Percentiles rank a stretch among this genome's conserved stretches.
Conservation (phyloP, 2,113 vertebrate genomes). For the Epinephelus moara region DNA sequence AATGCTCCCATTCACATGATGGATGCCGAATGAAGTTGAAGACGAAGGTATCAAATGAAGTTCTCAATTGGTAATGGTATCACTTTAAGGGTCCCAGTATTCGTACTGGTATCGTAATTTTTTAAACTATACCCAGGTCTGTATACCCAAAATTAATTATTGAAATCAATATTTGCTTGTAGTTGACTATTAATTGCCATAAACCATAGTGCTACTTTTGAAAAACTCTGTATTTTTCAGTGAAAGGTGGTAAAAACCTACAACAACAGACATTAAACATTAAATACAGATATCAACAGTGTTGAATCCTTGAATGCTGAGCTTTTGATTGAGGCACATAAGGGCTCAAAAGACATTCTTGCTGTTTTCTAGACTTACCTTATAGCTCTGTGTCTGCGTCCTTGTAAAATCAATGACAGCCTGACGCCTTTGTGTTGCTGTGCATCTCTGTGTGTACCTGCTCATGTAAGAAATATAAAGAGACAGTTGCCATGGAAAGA, state of each 20-base stretch:
- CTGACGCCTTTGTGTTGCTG: neutral
- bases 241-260: neutral
- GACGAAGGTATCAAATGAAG: no score
- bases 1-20: no score
- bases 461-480: constrained; percentile 19
- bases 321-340: neutral
- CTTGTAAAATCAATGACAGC: constrained; percentile 41
- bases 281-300: neutral
- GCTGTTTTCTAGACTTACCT: constrained; percentile 2
- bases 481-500: constrained; percentile 39
- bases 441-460: neutral
- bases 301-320: neutral
- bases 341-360: neutral
- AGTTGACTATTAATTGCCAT: no score
- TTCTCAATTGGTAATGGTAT: no score
- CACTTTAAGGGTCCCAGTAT: no score
- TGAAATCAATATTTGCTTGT: no score
- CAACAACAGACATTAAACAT: neutral
- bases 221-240: no score
- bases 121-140: no score
- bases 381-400: constrained; percentile 8
- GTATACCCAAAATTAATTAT: no score
- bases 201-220: no score
- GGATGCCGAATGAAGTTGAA: no score
- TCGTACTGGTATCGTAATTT: no score